Conservation (phyloP, 2,113 vertebrate genomes). For the Miniopterus natalensis region DNA sequence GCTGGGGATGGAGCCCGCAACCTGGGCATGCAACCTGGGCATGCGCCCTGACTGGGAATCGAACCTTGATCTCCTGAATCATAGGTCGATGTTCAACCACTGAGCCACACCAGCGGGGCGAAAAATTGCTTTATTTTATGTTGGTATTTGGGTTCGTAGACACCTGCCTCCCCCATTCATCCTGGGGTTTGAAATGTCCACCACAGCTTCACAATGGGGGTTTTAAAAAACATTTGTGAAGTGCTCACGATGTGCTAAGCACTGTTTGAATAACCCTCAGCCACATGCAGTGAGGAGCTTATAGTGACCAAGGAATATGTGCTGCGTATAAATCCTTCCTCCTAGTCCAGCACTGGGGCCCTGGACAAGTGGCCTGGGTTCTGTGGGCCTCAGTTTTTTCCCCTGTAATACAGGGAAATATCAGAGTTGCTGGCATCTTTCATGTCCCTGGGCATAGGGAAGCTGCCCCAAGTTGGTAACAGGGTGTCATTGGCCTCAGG, state of each 20-base stretch:
- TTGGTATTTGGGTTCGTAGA: not conserved
- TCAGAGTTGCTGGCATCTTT: not conserved
- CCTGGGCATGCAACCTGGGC: too few species aligned
- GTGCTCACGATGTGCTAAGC: not conserved
- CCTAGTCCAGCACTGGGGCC: not conserved
- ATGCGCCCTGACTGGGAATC: too few species aligned
- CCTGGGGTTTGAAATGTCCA: not conserved
- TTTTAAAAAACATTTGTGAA: not conserved
- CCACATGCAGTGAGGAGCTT: not conserved
- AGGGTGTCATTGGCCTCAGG: not conserved
- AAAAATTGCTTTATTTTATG: not conserved
- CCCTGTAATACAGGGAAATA: too few species aligned
- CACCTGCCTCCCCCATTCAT: not conserved
- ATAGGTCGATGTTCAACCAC: too few species aligned
- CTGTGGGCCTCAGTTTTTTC: not conserved
- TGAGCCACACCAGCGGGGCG: too few species aligned
- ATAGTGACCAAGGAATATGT: accelerated
- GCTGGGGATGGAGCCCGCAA: too few species aligned
- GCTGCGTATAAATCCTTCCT: not conserved
- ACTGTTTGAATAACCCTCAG: not conserved
- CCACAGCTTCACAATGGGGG: not conserved
- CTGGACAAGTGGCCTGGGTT: not conserved
- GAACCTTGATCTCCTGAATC: too few species aligned
- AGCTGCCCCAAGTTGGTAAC: not conserved
- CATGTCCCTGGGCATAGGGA: not conserved